Evolutionary conservation across 1,140 invertebrate species (phyloP), one percentile per base, ranked within the genome.

Genomic region (Dysdera silvatica): DNA sequence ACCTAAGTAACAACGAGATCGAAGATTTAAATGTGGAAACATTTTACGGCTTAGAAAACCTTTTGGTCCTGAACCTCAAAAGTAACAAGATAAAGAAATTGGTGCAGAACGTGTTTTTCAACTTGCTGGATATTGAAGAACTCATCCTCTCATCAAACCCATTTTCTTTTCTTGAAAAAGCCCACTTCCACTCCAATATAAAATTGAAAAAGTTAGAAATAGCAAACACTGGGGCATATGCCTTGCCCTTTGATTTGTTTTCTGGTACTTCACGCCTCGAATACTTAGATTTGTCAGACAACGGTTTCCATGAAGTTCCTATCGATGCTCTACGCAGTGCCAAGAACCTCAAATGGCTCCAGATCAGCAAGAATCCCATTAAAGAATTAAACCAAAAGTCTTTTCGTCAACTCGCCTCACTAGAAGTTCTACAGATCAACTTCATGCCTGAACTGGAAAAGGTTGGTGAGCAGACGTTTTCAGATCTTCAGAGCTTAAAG

Each of bases 281-380:
- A 37, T 54, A 29, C 5, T 24, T 70, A n/a, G 67, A 70, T 49
- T 57, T 70, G 18, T 68, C 69, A 23, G 41, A 24, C 2, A 70
- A 70, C 28, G 58, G 67, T 3, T 68, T 68, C 16, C 20, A 53
- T 18, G 29, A 58, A 7, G 65, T 70, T 4, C 69, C 69, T 7
- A 62, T 31, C 3, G 33, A 62, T 24, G 51, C 65, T 23, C 33
- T 70, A 24, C 37, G 61, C 40, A 62, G 63, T 37, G 51, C 59
- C 0, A 47, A 20, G 28, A 51, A 12, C 18, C 47, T 70, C 4
- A 48, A 58, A 29, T 12, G 52, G 14, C 37, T 70, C 14, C 37
- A 40, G n/a, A 10, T 70, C 10, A 63, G 47, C 20, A 51, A 58
- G 20, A 70, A 70, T 37, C 59, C 65, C 16, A 37, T 70, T 8